These are phyloP conservation scores for Phaethon lepturus DNA, from an alignment of 2,113 vertebrate genomes.

Conservation along the genomic window DNA sequence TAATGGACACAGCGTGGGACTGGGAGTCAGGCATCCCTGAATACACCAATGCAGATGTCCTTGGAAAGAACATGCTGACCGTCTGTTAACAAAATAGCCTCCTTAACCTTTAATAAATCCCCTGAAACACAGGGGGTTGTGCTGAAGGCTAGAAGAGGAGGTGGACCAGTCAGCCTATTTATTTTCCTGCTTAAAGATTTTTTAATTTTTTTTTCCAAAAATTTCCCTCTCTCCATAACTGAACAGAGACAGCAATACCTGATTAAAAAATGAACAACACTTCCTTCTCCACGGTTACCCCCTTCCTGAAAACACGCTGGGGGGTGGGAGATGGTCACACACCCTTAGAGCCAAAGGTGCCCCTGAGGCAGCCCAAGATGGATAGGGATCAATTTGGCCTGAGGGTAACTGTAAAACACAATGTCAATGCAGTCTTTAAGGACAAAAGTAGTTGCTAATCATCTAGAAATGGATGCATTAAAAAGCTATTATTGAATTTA, in stretches of 20 bases:
- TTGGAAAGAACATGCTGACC: constrained; percentile 18
- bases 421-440: not conserved
- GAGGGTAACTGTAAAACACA: not conserved
- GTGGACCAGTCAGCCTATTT: not conserved
- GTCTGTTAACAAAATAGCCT: constrained; percentile 46
- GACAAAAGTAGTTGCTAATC: not conserved
- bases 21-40: constrained; percentile 30
- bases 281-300: not conserved
- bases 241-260: not conserved
- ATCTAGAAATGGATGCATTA: not conserved
- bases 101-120: constrained; percentile 25
- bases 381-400: not conserved
- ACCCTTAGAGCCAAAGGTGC: not conserved
- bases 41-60: not conserved
- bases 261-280: not conserved
- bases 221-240: not conserved
- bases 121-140: not conserved
- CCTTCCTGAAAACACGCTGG: not conserved
- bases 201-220: not conserved
- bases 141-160: not conserved
- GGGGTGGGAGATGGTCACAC: not conserved
- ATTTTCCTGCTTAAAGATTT: not conserved
- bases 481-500: constrained; percentile 9
- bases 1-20: constrained; percentile 60
- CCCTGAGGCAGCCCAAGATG: not conserved